Evolutionary conservation across 2,113 vertebrate genomes (phyloP).

Genomic region (Benitochromis conjunctus): DNA sequence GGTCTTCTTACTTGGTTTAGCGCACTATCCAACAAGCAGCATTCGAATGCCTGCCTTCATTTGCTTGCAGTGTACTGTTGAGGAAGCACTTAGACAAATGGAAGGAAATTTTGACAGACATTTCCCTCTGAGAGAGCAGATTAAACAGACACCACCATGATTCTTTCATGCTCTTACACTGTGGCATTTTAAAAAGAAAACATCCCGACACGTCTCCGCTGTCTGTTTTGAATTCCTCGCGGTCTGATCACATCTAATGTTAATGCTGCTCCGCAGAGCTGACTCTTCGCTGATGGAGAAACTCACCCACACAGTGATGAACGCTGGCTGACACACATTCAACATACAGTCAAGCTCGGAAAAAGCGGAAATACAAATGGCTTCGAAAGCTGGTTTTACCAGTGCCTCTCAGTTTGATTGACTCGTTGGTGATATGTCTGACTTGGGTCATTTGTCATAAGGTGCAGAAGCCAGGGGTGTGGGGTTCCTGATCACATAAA

Average conservation of each 20-base stretch:
- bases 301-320: conserved; percentile 21
- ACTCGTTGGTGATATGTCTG: conserved; percentile 27
- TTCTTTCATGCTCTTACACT: background rate
- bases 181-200: conserved; percentile 11
- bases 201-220: conserved; percentile 29
- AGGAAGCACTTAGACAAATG: background rate
- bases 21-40: background rate
- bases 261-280: conserved; percentile 24
- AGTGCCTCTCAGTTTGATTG: conserved; percentile 2
- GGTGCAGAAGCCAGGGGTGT: background rate
- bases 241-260: conserved; percentile 45
- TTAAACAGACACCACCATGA: conserved; percentile 24
- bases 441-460: conserved; percentile 48
- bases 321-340: conserved; percentile 13
- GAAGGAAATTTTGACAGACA: conserved; percentile 6
- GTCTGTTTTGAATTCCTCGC: conserved; percentile 42
- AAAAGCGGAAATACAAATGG: background rate
- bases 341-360: background rate
- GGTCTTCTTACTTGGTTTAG: background rate
- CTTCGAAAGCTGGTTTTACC: conserved; percentile 28
- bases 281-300: conserved; percentile 2
- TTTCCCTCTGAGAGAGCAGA: conserved; percentile 16
- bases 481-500: conserved; percentile 54
- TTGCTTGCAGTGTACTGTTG: background rate
- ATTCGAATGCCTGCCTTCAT: background rate